phyloP scores from a whole-genome alignment of 2,888 invertebrate species.

The Lochmaea crataegi region DNA sequence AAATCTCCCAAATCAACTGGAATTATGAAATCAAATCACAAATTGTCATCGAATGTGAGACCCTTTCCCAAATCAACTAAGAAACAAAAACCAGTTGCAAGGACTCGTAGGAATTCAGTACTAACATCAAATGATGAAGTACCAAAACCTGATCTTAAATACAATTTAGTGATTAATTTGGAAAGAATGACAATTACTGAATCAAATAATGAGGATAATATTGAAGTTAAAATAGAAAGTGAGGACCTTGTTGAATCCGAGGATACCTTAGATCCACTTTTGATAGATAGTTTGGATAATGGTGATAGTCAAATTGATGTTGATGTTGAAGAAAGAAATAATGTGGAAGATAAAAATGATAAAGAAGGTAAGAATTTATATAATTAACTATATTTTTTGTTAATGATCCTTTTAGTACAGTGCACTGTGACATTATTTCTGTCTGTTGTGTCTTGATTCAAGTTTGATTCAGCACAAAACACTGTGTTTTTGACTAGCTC shows the following conservation, averaged over 20 bases:
- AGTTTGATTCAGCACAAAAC: too few relatives aligned
- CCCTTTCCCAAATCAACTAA: background rate
- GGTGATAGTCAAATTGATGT: background rate
- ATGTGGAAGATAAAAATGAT: too few relatives aligned
- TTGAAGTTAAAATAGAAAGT: background rate
- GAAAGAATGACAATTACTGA: slow-evolving; percentile 11
- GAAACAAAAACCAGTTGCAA: background rate
- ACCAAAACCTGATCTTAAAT: background rate
- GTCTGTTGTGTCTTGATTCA: too few relatives aligned
- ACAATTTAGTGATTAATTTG: slow-evolving; percentile 10
- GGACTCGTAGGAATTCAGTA: background rate
- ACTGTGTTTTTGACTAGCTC: too few relatives aligned
- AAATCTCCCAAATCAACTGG: background rate
- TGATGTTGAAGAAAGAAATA: too few relatives aligned
- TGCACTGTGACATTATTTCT: too few relatives aligned
- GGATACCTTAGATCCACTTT: slow-evolving; percentile 1
- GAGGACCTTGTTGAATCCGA: background rate
- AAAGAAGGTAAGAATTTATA: too few relatives aligned
- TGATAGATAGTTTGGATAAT: slow-evolving; percentile 3
- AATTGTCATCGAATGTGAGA: background rate
- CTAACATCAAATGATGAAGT: background rate
- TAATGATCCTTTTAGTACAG: too few relatives aligned
- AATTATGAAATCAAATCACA: background rate
- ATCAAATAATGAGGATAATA: background rate
- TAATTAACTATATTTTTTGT: too few relatives aligned